Evolutionary conservation across 2,797 vertebrate species (phyloP).

Genomic region (Odontamblyopus rebecca): DNA sequence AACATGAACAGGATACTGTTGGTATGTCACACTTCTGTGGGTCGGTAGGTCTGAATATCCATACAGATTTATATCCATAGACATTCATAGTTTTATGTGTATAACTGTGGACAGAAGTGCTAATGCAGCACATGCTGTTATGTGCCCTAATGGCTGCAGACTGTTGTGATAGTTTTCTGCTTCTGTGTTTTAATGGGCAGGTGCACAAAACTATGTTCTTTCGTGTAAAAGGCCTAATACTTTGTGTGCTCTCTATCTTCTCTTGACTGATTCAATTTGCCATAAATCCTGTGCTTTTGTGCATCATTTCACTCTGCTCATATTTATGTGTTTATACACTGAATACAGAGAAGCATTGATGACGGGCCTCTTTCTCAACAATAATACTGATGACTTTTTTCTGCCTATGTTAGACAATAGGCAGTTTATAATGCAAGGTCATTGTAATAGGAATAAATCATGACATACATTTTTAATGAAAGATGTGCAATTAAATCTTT

Average conservation of each 20-base stretch:
- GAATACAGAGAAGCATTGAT: conserved; percentile 1
- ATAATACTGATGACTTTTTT: conserved; percentile 37
- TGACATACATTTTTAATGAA: conserved; percentile 30
- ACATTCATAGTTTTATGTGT: background rate
- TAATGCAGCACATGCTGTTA: conserved; percentile 7
- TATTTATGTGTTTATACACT: conserved; percentile 43
- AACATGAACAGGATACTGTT: too few relatives aligned
- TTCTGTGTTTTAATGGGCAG: conserved; percentile 20
- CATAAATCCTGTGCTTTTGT: conserved; percentile 50
- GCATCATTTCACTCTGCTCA: conserved; percentile 22
- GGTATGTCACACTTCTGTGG: too few relatives aligned
- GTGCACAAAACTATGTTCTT: conserved; percentile 30
- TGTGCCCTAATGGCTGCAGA: background rate
- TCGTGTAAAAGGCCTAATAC: conserved; percentile 33
- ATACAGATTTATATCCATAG: too few relatives aligned
- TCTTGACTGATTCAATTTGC: conserved; percentile 48
- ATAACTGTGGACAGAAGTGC: background rate
- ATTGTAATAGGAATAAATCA: conserved; percentile 49
- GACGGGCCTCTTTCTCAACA: conserved; percentile 33
- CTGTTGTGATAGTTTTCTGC: conserved; percentile 20
- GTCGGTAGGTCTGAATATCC: too few relatives aligned
- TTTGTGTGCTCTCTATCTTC: conserved; percentile 35
- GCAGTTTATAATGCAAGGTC: conserved; percentile 47
- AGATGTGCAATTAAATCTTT: too few relatives aligned
- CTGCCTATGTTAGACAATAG: conserved; percentile 24